Evolutionary conservation across 2,888 invertebrate genomes (phyloP), one percentile per base, ranked within the genome.

Genomic region (Cerceris rybyensis): DNA sequence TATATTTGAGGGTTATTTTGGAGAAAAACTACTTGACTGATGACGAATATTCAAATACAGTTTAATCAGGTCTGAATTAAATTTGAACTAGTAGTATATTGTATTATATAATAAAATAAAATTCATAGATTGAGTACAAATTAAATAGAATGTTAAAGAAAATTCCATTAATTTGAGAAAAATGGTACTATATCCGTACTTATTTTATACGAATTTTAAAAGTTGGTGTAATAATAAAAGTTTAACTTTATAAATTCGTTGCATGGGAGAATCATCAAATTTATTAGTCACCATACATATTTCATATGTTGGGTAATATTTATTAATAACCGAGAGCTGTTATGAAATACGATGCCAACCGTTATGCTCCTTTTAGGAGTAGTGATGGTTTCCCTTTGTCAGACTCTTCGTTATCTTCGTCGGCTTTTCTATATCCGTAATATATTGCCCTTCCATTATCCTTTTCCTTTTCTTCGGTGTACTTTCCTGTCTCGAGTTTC

Each of bases 401-500:
- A 49, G 42, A 9, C 42, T n/a, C 14, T 41, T 42, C 42, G 41
- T 61, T 58, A 61, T 70, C 66, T 66, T 42, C 6, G 57, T 39
- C 61, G 49, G 67, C 72, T 65, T 63, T 66, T 61, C 11, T 60
- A 50, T 54, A 60, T 41, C 28, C 28, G 28, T 28, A 49, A 46
- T 39, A 43, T 71, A 73, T 70, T 77, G 67, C 54, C 61, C n/a
- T 13, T 41, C 50, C 49, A 46, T 17, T 43, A 8, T 55, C 43
- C 67, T 58, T 14, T 16, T 17, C 8, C 42, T n/a, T 7, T 8
- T 41, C 13, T 60, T 64, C 42, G 4, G 43, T 52, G 55, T 49
- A 70, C 41, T 46, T 41, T 57, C 52, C 14, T 14, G 55, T 60
- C 70, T 70, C 64, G 43, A 41, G 55, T 73, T 78, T 80, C 78